A percentile compares a stretch with the other conserved stretches of the same genome.
Evolutionary conservation across 2,888 invertebrate species (phyloP).

Genomic region (Hirtodrosophila duncani): DNA sequence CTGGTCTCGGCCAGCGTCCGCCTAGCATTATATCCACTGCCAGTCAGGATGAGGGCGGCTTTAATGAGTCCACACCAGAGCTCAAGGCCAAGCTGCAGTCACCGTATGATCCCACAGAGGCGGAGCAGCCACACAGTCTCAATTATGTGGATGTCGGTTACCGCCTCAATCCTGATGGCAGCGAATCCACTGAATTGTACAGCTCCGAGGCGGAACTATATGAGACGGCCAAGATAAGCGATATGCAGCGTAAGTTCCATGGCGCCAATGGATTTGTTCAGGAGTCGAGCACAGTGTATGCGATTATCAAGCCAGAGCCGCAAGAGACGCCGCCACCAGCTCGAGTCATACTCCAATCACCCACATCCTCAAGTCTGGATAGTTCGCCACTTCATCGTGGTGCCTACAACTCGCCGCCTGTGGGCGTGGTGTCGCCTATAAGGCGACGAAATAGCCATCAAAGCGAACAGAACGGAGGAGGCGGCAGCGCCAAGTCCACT

Average conservation of each 20-base stretch:
- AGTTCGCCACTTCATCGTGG: constrained; percentile 59
- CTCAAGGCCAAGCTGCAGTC: constrained; percentile 82
- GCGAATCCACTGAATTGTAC: constrained; percentile 76
- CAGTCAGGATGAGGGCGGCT: constrained; percentile 84
- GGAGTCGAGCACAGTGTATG: constrained; percentile 77
- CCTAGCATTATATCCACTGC: constrained; percentile 84
- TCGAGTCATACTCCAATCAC: constrained; percentile 47
- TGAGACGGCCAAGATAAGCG: constrained; percentile 73
- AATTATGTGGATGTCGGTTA: constrained; percentile 78
- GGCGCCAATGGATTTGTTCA: constrained; percentile 74
- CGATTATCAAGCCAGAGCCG: constrained; percentile 77
- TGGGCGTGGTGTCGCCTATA: constrained; percentile 74
- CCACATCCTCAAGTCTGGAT: constrained; percentile 46
- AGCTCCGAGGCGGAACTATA: constrained; percentile 78
- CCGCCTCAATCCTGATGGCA: constrained; percentile 78
- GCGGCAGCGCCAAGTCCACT: constrained; percentile 61
- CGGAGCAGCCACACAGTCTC: constrained; percentile 58
- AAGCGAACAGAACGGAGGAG: constrained; percentile 55
- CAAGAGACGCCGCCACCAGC: constrained; percentile 38
- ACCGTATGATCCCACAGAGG: constrained; percentile 54
- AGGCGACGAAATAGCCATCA: constrained; percentile 57
- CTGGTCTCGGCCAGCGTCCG: constrained; percentile 82
- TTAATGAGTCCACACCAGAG: constrained; percentile 85
- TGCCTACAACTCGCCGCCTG: constrained; percentile 63
- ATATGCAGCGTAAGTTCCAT: constrained; percentile 77